These are phyloP conservation scores for Malachius bipustulatus DNA, from an alignment of 2,888 invertebrate species.

Conservation along the genomic window DNA sequence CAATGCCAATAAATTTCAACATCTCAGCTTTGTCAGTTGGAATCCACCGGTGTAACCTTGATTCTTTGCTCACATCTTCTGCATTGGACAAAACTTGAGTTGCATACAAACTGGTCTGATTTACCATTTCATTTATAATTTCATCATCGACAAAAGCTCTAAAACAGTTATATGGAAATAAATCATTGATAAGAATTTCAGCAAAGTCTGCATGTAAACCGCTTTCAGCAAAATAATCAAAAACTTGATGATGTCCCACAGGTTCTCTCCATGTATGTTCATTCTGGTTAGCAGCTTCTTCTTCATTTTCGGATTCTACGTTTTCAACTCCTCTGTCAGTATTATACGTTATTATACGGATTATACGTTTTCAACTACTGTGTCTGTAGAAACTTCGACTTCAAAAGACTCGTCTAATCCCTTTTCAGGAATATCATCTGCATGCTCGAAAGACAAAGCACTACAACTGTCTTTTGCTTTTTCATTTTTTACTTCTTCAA, in stretches of 20 bases:
- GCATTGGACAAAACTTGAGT: slow-evolving; percentile 4
- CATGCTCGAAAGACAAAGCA: not conserved
- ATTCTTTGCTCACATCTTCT: slow-evolving; percentile 4
- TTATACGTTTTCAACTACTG: not conserved
- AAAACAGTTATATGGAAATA: not conserved
- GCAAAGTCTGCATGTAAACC: slow-evolving; percentile 1
- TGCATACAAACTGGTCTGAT: slow-evolving; percentile 8
- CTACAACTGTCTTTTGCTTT: not conserved
- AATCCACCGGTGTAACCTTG: slow-evolving; percentile 5
- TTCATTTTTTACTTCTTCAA: not conserved
- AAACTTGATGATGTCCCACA: slow-evolving; percentile 2
- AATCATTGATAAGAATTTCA: slow-evolving; percentile 2
- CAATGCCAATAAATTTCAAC: slow-evolving; percentile 6
- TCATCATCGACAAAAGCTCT: slow-evolving; percentile 5
- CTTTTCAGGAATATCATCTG: not conserved
- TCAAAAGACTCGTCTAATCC: not conserved
- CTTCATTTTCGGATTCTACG: slow-evolving; percentile 2
- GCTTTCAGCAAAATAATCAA: slow-evolving; percentile 4
- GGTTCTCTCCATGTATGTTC: slow-evolving; percentile 1
- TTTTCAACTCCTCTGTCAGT: not conserved
- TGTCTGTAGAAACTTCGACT: not conserved
- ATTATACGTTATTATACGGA: not conserved
- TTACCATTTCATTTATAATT: slow-evolving; percentile 7
- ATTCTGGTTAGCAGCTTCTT: slow-evolving; percentile 1
- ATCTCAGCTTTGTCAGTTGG: slow-evolving; percentile 6